Evolutionary conservation across 2,113 vertebrate species (phyloP).

Genomic region (Zingel zingel): DNA sequence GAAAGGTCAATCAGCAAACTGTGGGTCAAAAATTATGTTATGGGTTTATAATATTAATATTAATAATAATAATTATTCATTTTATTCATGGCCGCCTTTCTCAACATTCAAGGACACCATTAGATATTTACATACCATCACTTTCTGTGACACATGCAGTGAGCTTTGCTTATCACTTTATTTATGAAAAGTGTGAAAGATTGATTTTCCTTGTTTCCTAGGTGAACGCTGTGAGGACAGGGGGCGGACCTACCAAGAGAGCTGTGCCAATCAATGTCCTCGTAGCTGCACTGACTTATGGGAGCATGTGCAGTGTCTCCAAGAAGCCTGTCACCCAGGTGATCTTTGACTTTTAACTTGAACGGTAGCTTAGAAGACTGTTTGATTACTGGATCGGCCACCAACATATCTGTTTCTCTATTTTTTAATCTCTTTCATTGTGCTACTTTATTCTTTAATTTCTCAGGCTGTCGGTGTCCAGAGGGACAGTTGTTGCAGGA

Average conservation of each 20-base stretch:
- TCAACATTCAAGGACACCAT: too few relatives aligned
- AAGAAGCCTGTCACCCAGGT: constrained; percentile 89
- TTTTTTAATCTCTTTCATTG: not conserved
- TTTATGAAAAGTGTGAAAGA: not conserved
- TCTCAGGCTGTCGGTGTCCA: constrained; percentile 89
- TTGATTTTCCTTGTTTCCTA: constrained; percentile 47
- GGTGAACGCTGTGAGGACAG: constrained; percentile 88
- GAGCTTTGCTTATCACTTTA: not conserved
- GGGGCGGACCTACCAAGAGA: constrained; percentile 72
- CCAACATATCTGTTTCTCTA: too few relatives aligned
- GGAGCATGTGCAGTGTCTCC: constrained; percentile 91
- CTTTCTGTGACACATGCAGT: not conserved
- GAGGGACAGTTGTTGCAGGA: constrained; percentile 88
- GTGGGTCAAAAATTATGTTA: too few relatives aligned
- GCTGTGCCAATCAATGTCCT: constrained; percentile 91
- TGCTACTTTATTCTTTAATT: not conserved
- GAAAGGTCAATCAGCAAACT: too few relatives aligned
- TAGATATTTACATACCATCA: not conserved
- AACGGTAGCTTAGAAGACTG: not conserved
- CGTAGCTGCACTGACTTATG: constrained; percentile 90
- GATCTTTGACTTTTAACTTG: not conserved
- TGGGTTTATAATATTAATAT: too few relatives aligned
- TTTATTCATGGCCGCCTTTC: too few relatives aligned
- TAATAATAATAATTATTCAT: too few relatives aligned
- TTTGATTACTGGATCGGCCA: not conserved